A percentile compares a stretch with the other conserved stretches of the same genome.
These are phyloP conservation scores for Anarrhichthys ocellatus DNA, from an alignment of 2,113 vertebrate species.

Conservation along the genomic window DNA sequence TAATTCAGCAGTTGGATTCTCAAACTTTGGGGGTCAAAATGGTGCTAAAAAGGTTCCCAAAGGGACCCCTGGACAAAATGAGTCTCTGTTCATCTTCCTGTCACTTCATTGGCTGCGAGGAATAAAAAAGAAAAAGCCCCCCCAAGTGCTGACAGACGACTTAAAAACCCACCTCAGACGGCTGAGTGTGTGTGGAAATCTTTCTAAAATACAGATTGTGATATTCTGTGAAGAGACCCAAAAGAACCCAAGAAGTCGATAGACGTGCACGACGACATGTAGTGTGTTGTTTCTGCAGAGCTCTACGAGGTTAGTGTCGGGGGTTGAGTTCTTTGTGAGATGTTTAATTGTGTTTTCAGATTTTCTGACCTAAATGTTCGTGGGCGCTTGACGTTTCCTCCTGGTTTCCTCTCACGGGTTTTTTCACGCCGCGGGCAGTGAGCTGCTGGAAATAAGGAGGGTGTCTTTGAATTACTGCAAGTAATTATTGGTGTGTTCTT, in stretches of 20 bases:
- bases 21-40: constrained; percentile 31
- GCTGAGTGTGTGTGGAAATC: background rate
- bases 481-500: too few relatives aligned
- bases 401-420: too few relatives aligned
- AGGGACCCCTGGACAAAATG: background rate
- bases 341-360: too few relatives aligned
- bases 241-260: background rate
- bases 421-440: too few relatives aligned
- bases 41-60: constrained; percentile 28
- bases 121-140: background rate
- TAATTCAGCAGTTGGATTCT: constrained; percentile 16
- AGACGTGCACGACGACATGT: background rate
- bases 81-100: constrained; percentile 47
- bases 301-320: background rate
- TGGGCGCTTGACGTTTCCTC: too few relatives aligned
- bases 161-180: constrained; percentile 17
- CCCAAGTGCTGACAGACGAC: constrained; percentile 47
- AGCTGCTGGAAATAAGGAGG: too few relatives aligned
- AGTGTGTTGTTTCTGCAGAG: background rate
- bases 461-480: too few relatives aligned
- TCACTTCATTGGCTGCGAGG: constrained; percentile 34
- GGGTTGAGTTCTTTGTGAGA: too few relatives aligned
- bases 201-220: constrained; percentile 14
- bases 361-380: too few relatives aligned
- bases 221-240: background rate